Conservation (phyloP, 2,113 vertebrate genomes). For the Orientallactaga bullata region DNA sequence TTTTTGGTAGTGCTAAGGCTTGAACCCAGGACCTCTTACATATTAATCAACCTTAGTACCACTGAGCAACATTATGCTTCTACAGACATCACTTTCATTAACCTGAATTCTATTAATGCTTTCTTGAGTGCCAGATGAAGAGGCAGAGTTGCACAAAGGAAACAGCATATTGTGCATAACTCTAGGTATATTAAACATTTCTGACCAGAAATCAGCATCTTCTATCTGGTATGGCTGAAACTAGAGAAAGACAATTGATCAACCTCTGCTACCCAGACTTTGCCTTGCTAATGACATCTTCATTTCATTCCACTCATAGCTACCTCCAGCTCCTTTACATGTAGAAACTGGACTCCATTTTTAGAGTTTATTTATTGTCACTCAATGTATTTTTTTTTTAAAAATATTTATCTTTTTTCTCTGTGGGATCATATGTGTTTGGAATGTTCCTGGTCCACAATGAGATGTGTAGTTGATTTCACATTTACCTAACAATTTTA, state of each 20-base stretch:
- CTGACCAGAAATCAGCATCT: background rate
- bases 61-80: background rate
- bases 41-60: background rate
- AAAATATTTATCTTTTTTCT: background rate
- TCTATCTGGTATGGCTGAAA: background rate
- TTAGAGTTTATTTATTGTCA: constrained; percentile 29
- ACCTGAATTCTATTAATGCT: background rate
- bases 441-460: background rate
- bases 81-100: constrained; percentile 8
- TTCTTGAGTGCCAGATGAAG: constrained; percentile 10
- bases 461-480: background rate
- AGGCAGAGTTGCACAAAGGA: background rate
- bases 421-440: background rate
- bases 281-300: background rate
- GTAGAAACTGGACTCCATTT: background rate
- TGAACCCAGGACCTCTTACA: background rate
- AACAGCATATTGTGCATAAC: background rate
- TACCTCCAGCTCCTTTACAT: background rate
- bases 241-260: background rate
- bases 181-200: constrained; percentile 10
- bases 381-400: background rate
- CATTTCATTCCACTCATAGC: background rate
- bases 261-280: background rate
- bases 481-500: constrained; percentile 19
- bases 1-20: background rate